Base-by-base conservation (phyloP, 2,113 vertebrate genomes). In the Amblyopsis rosae region DNA sequence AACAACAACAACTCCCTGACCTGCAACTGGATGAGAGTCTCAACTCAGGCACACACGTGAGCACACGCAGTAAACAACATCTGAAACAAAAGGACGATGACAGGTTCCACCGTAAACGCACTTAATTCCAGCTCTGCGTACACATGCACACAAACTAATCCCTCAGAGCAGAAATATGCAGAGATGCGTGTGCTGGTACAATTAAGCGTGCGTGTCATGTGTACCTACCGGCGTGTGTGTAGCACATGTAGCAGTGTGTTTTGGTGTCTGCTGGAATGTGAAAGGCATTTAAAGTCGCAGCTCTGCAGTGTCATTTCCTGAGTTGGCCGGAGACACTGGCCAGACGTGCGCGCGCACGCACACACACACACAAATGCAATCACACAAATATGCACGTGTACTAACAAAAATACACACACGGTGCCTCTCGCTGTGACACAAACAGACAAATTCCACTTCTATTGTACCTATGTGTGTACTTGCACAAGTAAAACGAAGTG, bases 281-380 rank as follows among this genome's bases (percentile, higher is more conserved):
- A 70, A 79, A 80, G 75, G 72, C 72, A 83, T 84, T 80, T 78
- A 75, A 86, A 78, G 67, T 70, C 3, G 3, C 63, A 65, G 79
- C 63, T 79, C 66, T 77, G 65, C 69, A 72, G 71, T 66, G 65
- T 85, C 67, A 79, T 87, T 83, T 84, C 79, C 76, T 79, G 72
- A 70, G 69, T 74, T 58, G 79, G 53, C 68, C 67, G 48, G 60
- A 64, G 59, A 45, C 62, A 60, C 33, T 55, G 35, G 35, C 49
- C 66, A 59, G 71, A 65, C 57, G 51, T 46, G 69, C 56, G 48
- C 50, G 53, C 61, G 61, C 45, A 60, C 55, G 26, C 67, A 62
- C 56, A 48, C 47, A 54, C 53, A 26, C 26, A 26, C 26, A 3
- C 26, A 26, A 2, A 26, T 2, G 26, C 1, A 26, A 11, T 47